Evolutionary conservation across 2,113 vertebrate genomes (phyloP), one percentile per base, ranked within the genome.

Genomic region (Desmodus rotundus): DNA sequence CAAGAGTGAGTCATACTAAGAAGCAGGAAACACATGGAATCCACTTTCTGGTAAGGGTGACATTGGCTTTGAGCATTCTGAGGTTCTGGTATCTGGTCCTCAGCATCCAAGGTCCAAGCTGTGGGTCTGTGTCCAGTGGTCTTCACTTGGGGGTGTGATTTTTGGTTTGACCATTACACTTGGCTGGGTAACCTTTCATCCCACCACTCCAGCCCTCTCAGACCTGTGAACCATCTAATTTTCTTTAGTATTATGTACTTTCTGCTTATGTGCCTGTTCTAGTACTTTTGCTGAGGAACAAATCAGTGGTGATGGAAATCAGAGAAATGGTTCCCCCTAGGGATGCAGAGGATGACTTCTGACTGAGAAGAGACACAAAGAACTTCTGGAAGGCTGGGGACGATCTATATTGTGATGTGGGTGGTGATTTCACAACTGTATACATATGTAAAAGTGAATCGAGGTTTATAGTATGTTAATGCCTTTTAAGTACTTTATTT

Each of bases 371-470:
- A 72, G 31, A 70, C 86, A 94, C 50, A 41, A 70, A 76, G 65
- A 93, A 83, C 73, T 95, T 96, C 82, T 72, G 58, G 72, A 94
- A 87, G 31, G 58, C 67, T 88, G 20, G 15, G 28, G 61, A 72
- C 81, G 50, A 90, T 94, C 33, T 93, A 4, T 24, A 67, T 58
- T 94, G 76, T 80, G 43, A 58, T 93, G 54, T 83, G 31, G 41
- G 28, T 70, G 85, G 43, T 74, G 70, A 87, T 56, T 50, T 65
- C 36, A 88, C 6, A 70, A 85, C 38, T 11, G 8, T 45, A 72
- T 67, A 68, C 38, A 45, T 61, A 41, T 56, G 38, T 83, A 84
- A 87, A 92, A 36, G 26, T 81, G 72, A 63, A 76, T 73, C 0
- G 4, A 94, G 15, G 50, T 82, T 47, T 24, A 47, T 33, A 38